Percentiles rank a stretch among this genome's conserved stretches.
Conservation (phyloP, 2,113 vertebrate genomes). For the Psilopogon haemacephalus region DNA sequence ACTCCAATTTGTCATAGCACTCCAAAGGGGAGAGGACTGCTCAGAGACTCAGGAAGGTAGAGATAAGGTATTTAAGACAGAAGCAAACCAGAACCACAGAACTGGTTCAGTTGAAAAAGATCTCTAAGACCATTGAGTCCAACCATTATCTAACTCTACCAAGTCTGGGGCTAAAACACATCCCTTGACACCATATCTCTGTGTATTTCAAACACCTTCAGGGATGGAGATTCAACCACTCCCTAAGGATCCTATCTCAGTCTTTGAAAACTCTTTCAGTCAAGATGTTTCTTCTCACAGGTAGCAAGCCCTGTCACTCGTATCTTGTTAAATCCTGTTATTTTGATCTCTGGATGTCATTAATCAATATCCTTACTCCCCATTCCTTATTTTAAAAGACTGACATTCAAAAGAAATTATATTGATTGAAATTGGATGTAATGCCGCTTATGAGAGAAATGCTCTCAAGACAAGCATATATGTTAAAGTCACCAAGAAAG, state of each 20-base stretch:
- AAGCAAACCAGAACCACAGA: background rate
- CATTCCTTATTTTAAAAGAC: background rate
- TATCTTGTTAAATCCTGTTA: background rate
- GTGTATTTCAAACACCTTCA: too few species aligned
- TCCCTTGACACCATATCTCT: too few species aligned
- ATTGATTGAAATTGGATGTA: background rate
- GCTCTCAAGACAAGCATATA: background rate
- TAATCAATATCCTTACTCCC: background rate
- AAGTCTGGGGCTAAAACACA: too few species aligned
- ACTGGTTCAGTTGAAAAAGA: too few species aligned
- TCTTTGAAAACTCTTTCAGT: too few species aligned
- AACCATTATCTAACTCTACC: too few species aligned
- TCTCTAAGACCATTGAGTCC: too few species aligned
- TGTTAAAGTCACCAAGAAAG: background rate
- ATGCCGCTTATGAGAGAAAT: background rate
- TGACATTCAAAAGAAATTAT: background rate
- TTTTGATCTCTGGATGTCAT: background rate
- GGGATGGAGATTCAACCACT: too few species aligned
- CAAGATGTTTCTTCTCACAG: background rate
- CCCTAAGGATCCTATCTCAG: too few species aligned
- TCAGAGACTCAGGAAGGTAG: background rate
- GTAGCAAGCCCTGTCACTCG: background rate
- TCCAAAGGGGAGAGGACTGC: background rate
- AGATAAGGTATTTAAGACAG: background rate
- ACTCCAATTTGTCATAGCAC: background rate